Conservation (phyloP, 1,140 invertebrate genomes). For the Euura lappo region DNA sequence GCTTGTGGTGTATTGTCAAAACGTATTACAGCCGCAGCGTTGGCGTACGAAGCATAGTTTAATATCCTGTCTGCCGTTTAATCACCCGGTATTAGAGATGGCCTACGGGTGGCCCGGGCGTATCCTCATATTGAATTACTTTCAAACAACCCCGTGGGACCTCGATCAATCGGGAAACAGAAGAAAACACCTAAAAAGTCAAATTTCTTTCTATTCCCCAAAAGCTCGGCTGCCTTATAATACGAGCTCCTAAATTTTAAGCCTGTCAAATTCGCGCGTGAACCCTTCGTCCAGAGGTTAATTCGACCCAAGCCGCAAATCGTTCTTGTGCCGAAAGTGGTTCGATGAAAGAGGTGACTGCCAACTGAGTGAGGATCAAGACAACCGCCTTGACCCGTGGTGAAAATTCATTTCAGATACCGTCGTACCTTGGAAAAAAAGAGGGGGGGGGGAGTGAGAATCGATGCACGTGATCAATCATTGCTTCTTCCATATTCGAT, state of each 20-base stretch:
- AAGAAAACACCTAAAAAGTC: too few relatives aligned
- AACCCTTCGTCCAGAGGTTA: neutral
- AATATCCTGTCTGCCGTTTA: slow-evolving; percentile 57
- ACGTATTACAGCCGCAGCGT: slow-evolving; percentile 45
- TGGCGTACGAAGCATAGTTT: slow-evolving; percentile 40
- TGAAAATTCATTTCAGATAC: neutral
- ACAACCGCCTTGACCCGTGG: neutral
- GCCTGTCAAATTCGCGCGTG: neutral
- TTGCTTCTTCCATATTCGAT: neutral
- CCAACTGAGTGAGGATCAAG: neutral
- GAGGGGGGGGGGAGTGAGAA: neutral
- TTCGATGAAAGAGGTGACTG: neutral
- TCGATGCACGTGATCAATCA: neutral
- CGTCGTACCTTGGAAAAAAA: neutral
- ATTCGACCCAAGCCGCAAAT: neutral
- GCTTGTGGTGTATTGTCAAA: slow-evolving; percentile 52
- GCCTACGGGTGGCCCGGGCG: slow-evolving; percentile 50
- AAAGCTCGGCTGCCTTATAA: too few relatives aligned
- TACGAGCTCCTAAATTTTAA: too few relatives aligned
- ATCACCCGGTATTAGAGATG: slow-evolving; percentile 50
- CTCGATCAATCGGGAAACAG: too few relatives aligned
- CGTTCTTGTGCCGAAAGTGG: neutral
- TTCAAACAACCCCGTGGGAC: slow-evolving; percentile 35
- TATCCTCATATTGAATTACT: slow-evolving; percentile 35
- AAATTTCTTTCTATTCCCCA: too few relatives aligned